A percentile compares a stretch with the other conserved stretches of the same genome.
Conservation (phyloP, 2,113 vertebrate genomes). For the Tetraodon nigroviridis region DNA sequence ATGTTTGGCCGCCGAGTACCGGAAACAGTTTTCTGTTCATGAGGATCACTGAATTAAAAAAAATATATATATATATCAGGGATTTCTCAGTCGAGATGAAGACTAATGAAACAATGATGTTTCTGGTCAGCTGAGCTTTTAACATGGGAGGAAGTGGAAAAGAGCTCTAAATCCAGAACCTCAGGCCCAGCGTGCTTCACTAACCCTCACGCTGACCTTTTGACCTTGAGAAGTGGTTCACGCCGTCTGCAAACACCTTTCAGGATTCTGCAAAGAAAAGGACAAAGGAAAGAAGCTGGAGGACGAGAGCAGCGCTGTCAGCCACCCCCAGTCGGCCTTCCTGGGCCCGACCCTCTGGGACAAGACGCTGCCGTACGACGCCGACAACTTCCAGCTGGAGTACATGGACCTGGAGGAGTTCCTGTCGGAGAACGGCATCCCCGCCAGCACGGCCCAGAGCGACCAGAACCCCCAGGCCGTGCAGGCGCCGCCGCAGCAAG, state of each 20-base stretch:
- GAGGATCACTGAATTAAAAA: neutral
- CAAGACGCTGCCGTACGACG: constrained; percentile 96
- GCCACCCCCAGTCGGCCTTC: constrained; percentile 91
- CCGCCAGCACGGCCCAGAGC: constrained; percentile 82
- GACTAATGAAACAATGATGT: neutral
- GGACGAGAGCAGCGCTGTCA: constrained; percentile 78
- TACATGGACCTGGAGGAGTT: constrained; percentile 99
- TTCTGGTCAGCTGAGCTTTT: neutral
- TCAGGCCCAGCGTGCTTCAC: neutral
- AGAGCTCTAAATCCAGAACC: too few species aligned
- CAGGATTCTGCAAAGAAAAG: constrained; percentile 90
- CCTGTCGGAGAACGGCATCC: constrained; percentile 96
- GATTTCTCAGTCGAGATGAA: neutral
- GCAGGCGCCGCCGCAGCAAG: constrained; percentile 29
- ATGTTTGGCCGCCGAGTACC: too few species aligned
- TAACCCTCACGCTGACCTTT: neutral
- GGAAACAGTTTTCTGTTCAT: neutral
- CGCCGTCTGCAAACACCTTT: neutral
- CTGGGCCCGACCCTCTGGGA: constrained; percentile 97
- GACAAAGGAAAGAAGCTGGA: constrained; percentile 94
- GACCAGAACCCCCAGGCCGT: constrained; percentile 70
- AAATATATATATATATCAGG: too few species aligned
- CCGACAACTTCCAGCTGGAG: constrained; percentile 96
- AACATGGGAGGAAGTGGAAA: too few species aligned
- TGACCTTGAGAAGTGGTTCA: too few species aligned